A percentile compares a stretch with the other conserved stretches of the same genome.
These are phyloP conservation scores for Trichogramma dendrolimi DNA, from an alignment of 2,888 invertebrate species.

Conservation along the genomic window DNA sequence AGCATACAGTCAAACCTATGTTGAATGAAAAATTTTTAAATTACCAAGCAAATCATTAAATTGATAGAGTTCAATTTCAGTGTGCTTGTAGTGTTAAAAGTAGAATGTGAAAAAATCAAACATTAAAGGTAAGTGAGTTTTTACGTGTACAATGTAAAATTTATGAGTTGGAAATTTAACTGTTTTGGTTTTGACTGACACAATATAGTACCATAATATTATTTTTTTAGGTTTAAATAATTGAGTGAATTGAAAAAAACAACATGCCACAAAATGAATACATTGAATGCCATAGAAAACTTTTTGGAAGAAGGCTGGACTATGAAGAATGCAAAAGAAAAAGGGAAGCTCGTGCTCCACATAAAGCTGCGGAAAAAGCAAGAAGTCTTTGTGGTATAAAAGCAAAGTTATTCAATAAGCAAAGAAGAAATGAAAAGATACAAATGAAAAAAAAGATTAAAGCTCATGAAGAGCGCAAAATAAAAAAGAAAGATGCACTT, in stretches of 20 bases:
- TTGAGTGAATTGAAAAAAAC: constrained; percentile 9
- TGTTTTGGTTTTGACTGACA: background rate
- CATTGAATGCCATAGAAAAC: constrained; percentile 94
- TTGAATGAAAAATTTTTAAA: no score
- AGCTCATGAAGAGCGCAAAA: constrained; percentile 92
- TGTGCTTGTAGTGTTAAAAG: no score
- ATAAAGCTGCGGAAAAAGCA: constrained; percentile 86
- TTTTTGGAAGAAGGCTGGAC: constrained; percentile 93
- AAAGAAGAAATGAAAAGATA: constrained; percentile 95
- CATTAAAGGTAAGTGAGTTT: constrained; percentile 25
- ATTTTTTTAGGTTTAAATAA: background rate
- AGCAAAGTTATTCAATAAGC: constrained; percentile 95
- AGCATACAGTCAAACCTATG: no score
- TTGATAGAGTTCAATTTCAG: no score
- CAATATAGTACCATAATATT: background rate
- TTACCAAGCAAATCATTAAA: no score
- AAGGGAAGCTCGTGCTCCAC: constrained; percentile 89
- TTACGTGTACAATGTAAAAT: constrained; percentile 26
- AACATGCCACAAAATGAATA: constrained; percentile 99
- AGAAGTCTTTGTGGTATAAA: constrained; percentile 90
- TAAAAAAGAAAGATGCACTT: constrained; percentile 75
- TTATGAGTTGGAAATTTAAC: background rate
- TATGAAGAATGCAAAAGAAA: constrained; percentile 96
- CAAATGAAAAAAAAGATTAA: constrained; percentile 99
- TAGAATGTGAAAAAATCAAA: no score